phyloP scores from a whole-genome alignment of 2,888 invertebrate genomes.

The Blomia tropicalis region DNA sequence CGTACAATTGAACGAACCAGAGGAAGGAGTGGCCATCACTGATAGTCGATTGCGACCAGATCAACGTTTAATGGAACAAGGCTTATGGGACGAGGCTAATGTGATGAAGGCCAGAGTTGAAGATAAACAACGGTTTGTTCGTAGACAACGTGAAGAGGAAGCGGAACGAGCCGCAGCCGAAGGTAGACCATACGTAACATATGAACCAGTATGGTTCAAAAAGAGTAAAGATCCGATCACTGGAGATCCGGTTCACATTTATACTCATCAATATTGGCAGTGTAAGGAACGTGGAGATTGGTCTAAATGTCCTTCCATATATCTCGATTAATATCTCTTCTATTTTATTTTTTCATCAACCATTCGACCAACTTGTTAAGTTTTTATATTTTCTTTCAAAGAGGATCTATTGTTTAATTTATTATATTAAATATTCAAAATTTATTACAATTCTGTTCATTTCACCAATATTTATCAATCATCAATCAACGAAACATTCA shows the following conservation, averaged over 20 bases:
- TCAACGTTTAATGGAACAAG: slow-evolving; percentile 92
- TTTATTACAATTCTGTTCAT: too few species aligned
- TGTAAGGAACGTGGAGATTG: slow-evolving; percentile 74
- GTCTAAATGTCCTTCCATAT: slow-evolving; percentile 72
- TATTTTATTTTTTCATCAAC: too few species aligned
- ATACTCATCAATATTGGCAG: slow-evolving; percentile 79
- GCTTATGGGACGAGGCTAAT: slow-evolving; percentile 79
- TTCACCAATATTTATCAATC: too few species aligned
- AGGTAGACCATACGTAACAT: slow-evolving; percentile 50
- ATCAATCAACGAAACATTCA: too few species aligned
- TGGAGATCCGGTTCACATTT: slow-evolving; percentile 58
- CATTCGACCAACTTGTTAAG: too few species aligned
- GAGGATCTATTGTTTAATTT: too few species aligned
- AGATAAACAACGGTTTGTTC: slow-evolving; percentile 74
- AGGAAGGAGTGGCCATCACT: slow-evolving; percentile 79
- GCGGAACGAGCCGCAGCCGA: slow-evolving; percentile 47
- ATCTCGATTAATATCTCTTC: slow-evolving; percentile 4
- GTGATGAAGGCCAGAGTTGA: slow-evolving; percentile 55
- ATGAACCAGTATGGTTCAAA: slow-evolving; percentile 76
- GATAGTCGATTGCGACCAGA: slow-evolving; percentile 84
- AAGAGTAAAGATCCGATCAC: slow-evolving; percentile 53
- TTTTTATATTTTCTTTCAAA: too few species aligned
- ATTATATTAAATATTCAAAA: too few species aligned
- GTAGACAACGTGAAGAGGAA: slow-evolving; percentile 60
- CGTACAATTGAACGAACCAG: slow-evolving; percentile 86